Evolutionary conservation across 2,113 vertebrate genomes (phyloP).

Genomic region (Lates calcarifer): DNA sequence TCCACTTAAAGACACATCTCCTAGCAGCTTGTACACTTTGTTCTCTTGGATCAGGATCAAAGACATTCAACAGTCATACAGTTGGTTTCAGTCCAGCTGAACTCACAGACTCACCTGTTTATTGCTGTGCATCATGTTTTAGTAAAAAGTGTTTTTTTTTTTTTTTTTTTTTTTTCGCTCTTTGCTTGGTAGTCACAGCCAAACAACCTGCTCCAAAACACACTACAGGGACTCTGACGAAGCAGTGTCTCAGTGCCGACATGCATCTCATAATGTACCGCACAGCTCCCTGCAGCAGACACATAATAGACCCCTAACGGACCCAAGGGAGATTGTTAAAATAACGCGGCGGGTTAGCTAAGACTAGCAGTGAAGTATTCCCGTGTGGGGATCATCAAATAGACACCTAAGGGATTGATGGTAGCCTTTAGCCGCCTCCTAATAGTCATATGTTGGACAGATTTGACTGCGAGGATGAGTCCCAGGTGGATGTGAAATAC

Average conservation of each 20-base stretch:
- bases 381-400: constrained; percentile 72
- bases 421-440: constrained; percentile 68
- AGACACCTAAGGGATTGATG: constrained; percentile 74
- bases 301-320: constrained; percentile 60
- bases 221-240: constrained; percentile 13
- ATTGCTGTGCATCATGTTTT: constrained; percentile 9
- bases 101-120: constrained; percentile 9
- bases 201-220: constrained; percentile 18
- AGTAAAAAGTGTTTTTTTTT: no score
- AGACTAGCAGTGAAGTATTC: constrained; percentile 67
- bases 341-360: constrained; percentile 70
- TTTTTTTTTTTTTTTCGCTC: not conserved
- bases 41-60: constrained; percentile 47
- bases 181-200: not conserved
- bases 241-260: constrained; percentile 36
- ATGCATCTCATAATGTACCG: constrained; percentile 48
- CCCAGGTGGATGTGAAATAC: constrained; percentile 70
- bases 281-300: constrained; percentile 59
- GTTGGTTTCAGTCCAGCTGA: constrained; percentile 18
- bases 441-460: constrained; percentile 70
- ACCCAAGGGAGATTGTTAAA: constrained; percentile 79
- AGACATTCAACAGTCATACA: constrained; percentile 4
- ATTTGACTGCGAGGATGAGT: constrained; percentile 68
- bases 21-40: constrained; percentile 22
- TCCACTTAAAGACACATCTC: constrained; percentile 37